These are phyloP conservation scores for Euura lappo DNA, from an alignment of 1,140 invertebrate species.

Conservation along the genomic window DNA sequence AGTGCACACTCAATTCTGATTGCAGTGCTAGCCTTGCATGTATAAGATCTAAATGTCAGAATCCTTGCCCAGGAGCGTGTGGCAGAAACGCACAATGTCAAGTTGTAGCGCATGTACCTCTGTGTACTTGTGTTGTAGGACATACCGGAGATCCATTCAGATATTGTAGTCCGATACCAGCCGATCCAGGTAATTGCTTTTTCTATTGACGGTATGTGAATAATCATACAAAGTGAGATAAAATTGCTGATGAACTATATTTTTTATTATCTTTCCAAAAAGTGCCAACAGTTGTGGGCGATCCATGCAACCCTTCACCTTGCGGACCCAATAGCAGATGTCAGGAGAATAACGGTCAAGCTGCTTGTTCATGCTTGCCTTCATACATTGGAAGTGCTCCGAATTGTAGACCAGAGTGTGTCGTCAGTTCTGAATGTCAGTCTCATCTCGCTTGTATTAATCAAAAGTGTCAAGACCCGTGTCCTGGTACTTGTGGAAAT, in stretches of 20 bases:
- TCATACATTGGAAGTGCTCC: slow-evolving; percentile 62
- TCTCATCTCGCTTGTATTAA: slow-evolving; percentile 61
- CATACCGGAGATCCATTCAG: slow-evolving; percentile 62
- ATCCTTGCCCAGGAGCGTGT: slow-evolving; percentile 64
- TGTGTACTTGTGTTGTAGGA: slow-evolving; percentile 57
- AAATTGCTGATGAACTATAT: slow-evolving; percentile 12
- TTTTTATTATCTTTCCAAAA: not conserved
- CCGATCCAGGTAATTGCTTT: slow-evolving; percentile 9
- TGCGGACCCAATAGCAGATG: slow-evolving; percentile 66
- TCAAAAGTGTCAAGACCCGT: slow-evolving; percentile 65
- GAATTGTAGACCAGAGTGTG: slow-evolving; percentile 66
- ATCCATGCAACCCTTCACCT: slow-evolving; percentile 64
- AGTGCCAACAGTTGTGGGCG: slow-evolving; percentile 19
- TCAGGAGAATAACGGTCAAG: slow-evolving; percentile 53
- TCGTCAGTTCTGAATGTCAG: slow-evolving; percentile 64
- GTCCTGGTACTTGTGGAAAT: slow-evolving; percentile 65
- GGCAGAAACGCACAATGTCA: slow-evolving; percentile 63
- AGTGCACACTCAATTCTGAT: slow-evolving; percentile 60
- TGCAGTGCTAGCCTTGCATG: slow-evolving; percentile 61
- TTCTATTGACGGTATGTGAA: slow-evolving; percentile 32
- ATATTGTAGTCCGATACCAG: slow-evolving; percentile 37
- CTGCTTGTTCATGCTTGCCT: slow-evolving; percentile 60
- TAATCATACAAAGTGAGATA: slow-evolving; percentile 15
- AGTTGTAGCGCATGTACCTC: slow-evolving; percentile 58
- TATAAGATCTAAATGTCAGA: slow-evolving; percentile 60